These are phyloP conservation scores for Rhyacophila evoluta DNA, from an alignment of 2,888 invertebrate species.

Conservation along the genomic window DNA sequence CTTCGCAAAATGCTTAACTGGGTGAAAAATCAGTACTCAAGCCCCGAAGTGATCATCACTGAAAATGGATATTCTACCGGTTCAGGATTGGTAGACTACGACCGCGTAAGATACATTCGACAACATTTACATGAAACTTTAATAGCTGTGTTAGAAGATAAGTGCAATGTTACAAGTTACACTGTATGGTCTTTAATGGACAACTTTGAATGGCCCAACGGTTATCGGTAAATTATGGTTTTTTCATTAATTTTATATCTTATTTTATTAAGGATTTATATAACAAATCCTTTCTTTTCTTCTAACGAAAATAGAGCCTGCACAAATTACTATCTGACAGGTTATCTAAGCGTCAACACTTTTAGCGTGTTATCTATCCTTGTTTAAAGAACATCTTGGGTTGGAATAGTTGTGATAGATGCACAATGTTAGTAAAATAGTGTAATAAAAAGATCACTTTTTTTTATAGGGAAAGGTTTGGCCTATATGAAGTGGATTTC, in stretches of 20 bases:
- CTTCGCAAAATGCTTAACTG: conserved; percentile 74
- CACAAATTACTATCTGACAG: too few species aligned
- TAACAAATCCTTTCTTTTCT: too few species aligned
- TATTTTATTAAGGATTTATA: neutral
- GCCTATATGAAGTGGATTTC: conserved; percentile 77
- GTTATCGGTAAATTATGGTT: conserved; percentile 70
- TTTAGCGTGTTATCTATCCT: too few species aligned
- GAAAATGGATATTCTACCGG: conserved; percentile 73
- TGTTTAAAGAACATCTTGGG: too few species aligned
- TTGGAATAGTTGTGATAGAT: too few species aligned
- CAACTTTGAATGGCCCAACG: conserved; percentile 84
- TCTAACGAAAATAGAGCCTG: too few species aligned
- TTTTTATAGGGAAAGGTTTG: conserved; percentile 74
- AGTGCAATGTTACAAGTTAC: conserved; percentile 75
- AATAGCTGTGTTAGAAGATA: conserved; percentile 67
- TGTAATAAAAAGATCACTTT: conserved; percentile 23
- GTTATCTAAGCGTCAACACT: too few species aligned
- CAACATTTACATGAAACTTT: conserved; percentile 66
- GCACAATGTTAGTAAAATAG: too few species aligned
- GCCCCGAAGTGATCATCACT: conserved; percentile 71
- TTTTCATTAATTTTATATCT: neutral
- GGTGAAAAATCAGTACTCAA: conserved; percentile 71
- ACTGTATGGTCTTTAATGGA: conserved; percentile 85
- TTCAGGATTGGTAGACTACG: conserved; percentile 64
- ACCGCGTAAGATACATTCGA: conserved; percentile 70